phyloP scores from a whole-genome alignment of 1,140 invertebrate species.

The Zaprionus ghesquierei region DNA sequence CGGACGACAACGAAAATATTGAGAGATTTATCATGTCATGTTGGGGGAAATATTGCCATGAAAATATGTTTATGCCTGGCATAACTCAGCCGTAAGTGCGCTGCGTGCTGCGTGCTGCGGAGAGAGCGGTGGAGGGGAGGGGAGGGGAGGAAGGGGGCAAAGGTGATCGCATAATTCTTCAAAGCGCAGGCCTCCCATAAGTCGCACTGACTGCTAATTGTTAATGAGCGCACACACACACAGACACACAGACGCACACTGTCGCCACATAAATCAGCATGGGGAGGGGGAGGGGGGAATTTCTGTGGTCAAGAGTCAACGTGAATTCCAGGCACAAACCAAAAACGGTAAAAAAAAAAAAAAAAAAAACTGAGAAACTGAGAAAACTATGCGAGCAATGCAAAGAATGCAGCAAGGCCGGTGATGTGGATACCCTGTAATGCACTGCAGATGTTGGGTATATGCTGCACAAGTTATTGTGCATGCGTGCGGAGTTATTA shows the following conservation, averaged over 20 bases:
- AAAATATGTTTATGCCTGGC: conserved; percentile 43
- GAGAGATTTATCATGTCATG: conserved; percentile 40
- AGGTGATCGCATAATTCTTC: conserved; percentile 36
- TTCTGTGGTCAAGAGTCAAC: conserved; percentile 37
- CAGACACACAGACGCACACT: neutral
- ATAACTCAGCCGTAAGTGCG: conserved; percentile 36
- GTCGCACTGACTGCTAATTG: neutral
- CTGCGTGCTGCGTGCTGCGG: neutral
- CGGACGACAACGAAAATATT: neutral
- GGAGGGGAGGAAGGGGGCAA: neutral
- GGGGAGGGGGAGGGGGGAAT: neutral
- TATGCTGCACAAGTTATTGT: too few relatives aligned
- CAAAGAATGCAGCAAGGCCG: conserved; percentile 31
- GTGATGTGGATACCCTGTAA: neutral
- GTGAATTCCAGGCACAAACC: conserved; percentile 21
- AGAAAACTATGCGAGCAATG: conserved; percentile 3
- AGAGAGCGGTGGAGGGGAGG: neutral
- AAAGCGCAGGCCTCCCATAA: neutral
- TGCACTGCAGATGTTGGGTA: too few relatives aligned
- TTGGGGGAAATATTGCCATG: conserved; percentile 39
- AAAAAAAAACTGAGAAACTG: neutral
- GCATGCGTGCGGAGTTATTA: too few relatives aligned
- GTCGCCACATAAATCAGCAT: neutral
- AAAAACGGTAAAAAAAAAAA: neutral
- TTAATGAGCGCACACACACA: neutral